Percentiles rank a stretch among this genome's conserved stretches.
Conservation (phyloP, 2,888 invertebrate genomes). For the Taenaris catops region DNA sequence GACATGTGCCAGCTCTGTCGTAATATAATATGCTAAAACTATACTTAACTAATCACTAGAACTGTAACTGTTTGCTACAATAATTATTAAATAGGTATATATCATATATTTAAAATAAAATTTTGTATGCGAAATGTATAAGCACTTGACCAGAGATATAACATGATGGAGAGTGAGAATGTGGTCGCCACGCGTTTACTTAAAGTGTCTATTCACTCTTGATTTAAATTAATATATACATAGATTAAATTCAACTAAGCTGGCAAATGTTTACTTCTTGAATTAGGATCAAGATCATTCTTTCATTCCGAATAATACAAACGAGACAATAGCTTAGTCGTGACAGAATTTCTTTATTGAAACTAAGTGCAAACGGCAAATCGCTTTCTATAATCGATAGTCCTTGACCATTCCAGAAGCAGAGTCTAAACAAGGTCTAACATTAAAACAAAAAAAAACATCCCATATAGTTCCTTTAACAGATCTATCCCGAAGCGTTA, state of each 20-base stretch:
- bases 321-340: constrained; percentile 51
- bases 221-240: no score
- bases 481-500: constrained; percentile 41
- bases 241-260: constrained; percentile 1
- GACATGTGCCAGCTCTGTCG: no score
- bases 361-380: constrained; percentile 25
- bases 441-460: constrained; percentile 26
- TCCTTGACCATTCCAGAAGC: constrained; percentile 66
- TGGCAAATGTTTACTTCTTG: constrained; percentile 4
- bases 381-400: constrained; percentile 49
- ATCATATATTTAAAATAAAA: no score
- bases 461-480: background rate
- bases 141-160: no score
- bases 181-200: no score
- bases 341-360: constrained; percentile 57
- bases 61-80: no score
- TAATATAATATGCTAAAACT: no score
- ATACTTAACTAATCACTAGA: no score
- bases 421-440: constrained; percentile 48
- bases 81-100: no score
- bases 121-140: no score
- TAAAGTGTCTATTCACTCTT: no score
- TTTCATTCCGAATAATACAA: constrained; percentile 35
- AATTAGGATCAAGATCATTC: constrained; percentile 54
- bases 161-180: no score